Evolutionary conservation across 1,140 invertebrate species (phyloP), one percentile per base, ranked within the genome.

Genomic region (Cherax destructor): DNA sequence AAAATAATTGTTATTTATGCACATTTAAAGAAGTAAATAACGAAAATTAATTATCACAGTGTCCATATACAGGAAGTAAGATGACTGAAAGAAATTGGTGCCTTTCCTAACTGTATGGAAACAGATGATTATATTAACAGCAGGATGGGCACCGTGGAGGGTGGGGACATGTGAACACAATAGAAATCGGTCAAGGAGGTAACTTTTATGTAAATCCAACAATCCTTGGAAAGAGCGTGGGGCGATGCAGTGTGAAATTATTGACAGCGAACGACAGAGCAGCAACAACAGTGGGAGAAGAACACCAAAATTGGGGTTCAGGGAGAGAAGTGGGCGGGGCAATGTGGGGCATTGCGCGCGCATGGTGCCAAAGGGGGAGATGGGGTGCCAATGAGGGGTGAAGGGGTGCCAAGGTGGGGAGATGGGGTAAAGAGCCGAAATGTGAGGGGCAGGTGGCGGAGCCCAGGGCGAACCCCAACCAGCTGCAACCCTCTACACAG

Each of bases 261-360:
- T 74, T 74, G 69, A 24, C 69, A 74, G 69, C 9, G 69, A 74
- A 74, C 69, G 69, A 74, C 7, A 30, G 69, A 30, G 69, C 4
- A 24, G 59, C 61, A 69, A 83, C 81, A 83, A 83, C 81, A 83
- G 81, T 65, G 80, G 52, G n/a, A 83, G 59, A 69, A 24, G 81
- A 83, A 69, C 24, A 83, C 81, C 81, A 83, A 83, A 83, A 83
- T 83, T 83, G 81, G 81, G 81, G 81, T 47, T 83, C 61, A 18
- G 59, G 24, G 59, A 83, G 81, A 41, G 30, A 83, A n/a, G 30
- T 47, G 81, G 81, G 81, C 59, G 81, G 59, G 81, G 59, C 24
- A 6, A 69, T 7, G 24, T 18, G 80, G 80, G 80, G 24, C 7
- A 9, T 24, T 83, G 81, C 81, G 81, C 81, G 56, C 81, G 81